Evolutionary conservation across 2,113 vertebrate genomes (phyloP).

Genomic region (Aptenodytes patagonicus): DNA sequence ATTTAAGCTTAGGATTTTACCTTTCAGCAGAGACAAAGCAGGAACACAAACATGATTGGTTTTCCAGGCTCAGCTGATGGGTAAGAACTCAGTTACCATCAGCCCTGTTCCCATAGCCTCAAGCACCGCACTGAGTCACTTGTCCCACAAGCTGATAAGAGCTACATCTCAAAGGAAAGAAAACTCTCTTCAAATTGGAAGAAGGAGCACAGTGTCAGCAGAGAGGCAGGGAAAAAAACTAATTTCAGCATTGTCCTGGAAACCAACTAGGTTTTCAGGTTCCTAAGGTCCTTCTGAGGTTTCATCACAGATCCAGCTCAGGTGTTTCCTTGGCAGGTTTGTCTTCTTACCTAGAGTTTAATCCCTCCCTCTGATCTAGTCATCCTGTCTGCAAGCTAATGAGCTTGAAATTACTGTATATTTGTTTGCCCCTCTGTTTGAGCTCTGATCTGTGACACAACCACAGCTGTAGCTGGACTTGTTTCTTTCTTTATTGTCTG

Average conservation of each 20-base stretch:
- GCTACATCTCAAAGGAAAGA: not conserved
- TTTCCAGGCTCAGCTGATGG: constrained; percentile 3
- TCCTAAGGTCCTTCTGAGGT: not conserved
- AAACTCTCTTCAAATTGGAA: not conserved
- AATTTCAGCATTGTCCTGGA: constrained; percentile 6
- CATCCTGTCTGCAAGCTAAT: not conserved
- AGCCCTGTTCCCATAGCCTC: not conserved
- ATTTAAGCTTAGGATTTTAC: not conserved
- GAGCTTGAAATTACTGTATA: not conserved
- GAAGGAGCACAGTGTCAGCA: constrained; percentile 2
- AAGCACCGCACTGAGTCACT: constrained; percentile 8
- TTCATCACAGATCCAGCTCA: not conserved
- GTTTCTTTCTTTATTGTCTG: not conserved
- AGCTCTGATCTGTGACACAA: not conserved
- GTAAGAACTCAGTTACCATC: not conserved
- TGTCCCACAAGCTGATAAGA: not conserved
- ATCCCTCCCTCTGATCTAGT: not conserved
- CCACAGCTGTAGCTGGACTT: not conserved
- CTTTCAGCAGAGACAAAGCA: not conserved
- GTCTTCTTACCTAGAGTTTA: not conserved
- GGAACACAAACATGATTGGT: not conserved
- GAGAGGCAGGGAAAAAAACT: not conserved
- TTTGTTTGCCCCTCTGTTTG: not conserved
- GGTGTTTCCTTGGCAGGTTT: constrained; percentile 1
- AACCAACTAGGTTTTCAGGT: constrained; percentile 22